Conservation (phyloP, 37 sponge, comb jelly and placozoan genomes). For the Beroe ovata region DNA sequence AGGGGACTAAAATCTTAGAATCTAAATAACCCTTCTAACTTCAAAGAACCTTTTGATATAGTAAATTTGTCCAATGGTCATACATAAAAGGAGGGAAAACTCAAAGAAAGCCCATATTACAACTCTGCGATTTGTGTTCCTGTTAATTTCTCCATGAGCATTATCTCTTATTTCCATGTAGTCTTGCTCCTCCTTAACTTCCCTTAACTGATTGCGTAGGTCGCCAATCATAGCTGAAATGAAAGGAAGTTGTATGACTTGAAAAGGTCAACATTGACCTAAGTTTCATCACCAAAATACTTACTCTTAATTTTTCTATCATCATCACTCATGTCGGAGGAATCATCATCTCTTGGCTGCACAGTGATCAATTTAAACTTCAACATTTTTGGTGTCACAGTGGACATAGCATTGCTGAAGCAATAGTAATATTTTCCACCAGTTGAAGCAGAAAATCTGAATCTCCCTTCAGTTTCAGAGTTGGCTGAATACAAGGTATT, state of each 20-base stretch:
- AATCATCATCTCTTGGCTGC: constrained; percentile 67
- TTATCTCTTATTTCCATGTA: constrained; percentile 99
- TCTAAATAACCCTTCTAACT: constrained; percentile 92
- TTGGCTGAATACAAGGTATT: constrained; percentile 23
- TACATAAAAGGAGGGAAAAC: constrained; percentile 82
- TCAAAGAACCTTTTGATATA: constrained; percentile 98
- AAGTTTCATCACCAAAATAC: too few relatives aligned
- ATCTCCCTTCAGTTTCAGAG: constrained; percentile 91
- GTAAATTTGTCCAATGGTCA: constrained; percentile 98
- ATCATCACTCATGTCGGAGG: constrained; percentile 40
- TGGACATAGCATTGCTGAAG: constrained; percentile 98
- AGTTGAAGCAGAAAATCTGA: constrained; percentile 91
- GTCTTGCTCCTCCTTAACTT: constrained; percentile 96
- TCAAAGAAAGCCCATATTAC: constrained; percentile 99
- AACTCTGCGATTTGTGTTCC: constrained; percentile 95
- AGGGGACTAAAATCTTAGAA: too few relatives aligned
- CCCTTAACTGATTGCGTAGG: constrained; percentile 79
- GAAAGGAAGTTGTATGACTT: too few relatives aligned
- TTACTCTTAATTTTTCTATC: constrained; percentile 57
- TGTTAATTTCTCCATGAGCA: constrained; percentile 95
- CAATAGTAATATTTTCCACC: constrained; percentile 91
- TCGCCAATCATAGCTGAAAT: constrained; percentile 82
- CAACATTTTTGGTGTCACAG: constrained; percentile 94
- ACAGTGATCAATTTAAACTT: constrained; percentile 90
- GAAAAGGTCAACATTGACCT: too few relatives aligned